Evolutionary conservation across 2,113 vertebrate species (phyloP).

Genomic region (Daphoenositta chrysoptera): DNA sequence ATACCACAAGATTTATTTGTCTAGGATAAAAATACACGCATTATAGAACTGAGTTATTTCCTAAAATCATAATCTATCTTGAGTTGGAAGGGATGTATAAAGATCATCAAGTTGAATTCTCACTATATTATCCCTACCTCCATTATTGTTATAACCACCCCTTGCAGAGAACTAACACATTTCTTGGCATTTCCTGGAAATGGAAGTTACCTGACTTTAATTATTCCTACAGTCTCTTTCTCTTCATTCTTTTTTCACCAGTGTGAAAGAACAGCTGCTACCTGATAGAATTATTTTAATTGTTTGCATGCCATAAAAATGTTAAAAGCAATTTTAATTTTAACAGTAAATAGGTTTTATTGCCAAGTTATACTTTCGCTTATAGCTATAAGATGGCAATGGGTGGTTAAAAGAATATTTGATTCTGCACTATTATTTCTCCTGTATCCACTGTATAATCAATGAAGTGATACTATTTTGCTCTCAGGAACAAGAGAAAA

Average conservation of each 20-base stretch:
- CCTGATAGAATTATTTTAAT: conserved; percentile 70
- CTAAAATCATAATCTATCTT: not conserved
- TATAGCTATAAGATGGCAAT: conserved; percentile 59
- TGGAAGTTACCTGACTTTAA: not conserved
- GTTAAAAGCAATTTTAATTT: conserved; percentile 77
- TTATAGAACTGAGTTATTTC: not conserved
- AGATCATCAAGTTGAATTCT: not conserved
- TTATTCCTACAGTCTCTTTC: not conserved
- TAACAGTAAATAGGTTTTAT: conserved; percentile 78
- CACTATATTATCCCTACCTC: not conserved
- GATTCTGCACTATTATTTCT: conserved; percentile 44
- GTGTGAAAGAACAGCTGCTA: conserved; percentile 46
- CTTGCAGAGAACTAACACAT: not conserved
- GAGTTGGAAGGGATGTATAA: not conserved
- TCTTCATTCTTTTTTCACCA: not conserved
- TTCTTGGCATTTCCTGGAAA: not conserved
- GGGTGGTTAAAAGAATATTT: conserved; percentile 61
- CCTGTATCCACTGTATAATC: conserved; percentile 50
- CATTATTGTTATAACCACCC: not conserved
- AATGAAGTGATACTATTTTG: conserved; percentile 65
- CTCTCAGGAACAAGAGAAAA: conserved; percentile 40
- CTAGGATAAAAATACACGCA: not conserved
- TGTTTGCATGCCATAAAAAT: conserved; percentile 64
- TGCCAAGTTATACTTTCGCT: conserved; percentile 56
- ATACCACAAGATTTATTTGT: not conserved